Percentiles rank a stretch among this genome's conserved stretches.
These are phyloP conservation scores for Halcyon badia DNA, from an alignment of 2,797 vertebrate genomes.

Conservation along the genomic window DNA sequence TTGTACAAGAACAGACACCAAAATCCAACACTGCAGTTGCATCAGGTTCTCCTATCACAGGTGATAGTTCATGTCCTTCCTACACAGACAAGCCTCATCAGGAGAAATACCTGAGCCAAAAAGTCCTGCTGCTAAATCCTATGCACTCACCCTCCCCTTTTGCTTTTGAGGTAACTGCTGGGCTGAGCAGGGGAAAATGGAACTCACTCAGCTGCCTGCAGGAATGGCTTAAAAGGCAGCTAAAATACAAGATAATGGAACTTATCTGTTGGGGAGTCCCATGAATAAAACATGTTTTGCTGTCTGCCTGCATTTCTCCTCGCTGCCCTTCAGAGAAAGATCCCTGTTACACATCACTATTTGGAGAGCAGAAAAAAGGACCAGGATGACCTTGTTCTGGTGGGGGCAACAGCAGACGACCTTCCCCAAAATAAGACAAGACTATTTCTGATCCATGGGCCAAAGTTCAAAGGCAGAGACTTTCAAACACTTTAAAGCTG, in stretches of 20 bases:
- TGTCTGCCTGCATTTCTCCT: constrained; percentile 4
- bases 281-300: constrained; percentile 63
- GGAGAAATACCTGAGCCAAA: not conserved
- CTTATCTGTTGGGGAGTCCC: not conserved
- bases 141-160: not conserved
- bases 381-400: not conserved
- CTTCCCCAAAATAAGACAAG: not conserved
- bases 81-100: not conserved
- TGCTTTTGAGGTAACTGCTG: not conserved
- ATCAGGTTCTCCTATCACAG: not conserved
- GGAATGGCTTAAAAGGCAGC: constrained; percentile 5
- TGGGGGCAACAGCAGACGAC: not conserved
- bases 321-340: not conserved
- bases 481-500: not conserved
- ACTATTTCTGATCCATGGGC: not conserved
- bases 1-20: not conserved
- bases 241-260: constrained; percentile 19
- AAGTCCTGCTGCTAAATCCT: not conserved
- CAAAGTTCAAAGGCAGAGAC: not conserved
- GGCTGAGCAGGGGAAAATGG: not conserved
- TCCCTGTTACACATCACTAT: not conserved
- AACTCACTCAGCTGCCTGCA: not conserved
- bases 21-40: not conserved
- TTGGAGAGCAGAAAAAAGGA: not conserved
- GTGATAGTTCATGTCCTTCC: not conserved